Percentiles rank a stretch among this genome's conserved stretches.
These are phyloP conservation scores for Nemopilema nomurai DNA, from an alignment of 30 jellyfish, hydroid and myxozoan species.

Conservation along the genomic window DNA sequence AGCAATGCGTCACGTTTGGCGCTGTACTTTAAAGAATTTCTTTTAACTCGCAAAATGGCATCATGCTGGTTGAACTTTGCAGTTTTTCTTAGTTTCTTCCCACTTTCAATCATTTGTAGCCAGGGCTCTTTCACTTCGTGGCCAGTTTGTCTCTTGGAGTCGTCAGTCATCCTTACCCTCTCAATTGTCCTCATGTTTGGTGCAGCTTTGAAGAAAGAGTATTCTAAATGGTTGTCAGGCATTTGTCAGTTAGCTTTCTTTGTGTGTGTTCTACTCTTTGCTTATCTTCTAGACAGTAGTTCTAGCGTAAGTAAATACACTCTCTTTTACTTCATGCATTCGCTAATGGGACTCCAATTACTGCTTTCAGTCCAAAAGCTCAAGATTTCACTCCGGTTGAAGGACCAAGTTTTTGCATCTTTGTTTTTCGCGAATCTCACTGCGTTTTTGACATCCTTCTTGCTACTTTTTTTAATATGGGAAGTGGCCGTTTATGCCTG, in stretches of 20 bases:
- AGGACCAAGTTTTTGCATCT: neutral
- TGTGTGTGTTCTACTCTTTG: neutral
- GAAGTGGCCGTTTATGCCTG: neutral
- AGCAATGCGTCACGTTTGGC: neutral
- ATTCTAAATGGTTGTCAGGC: slow-evolving; percentile 7
- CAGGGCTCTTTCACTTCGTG: slow-evolving; percentile 8
- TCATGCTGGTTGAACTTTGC: slow-evolving; percentile 10
- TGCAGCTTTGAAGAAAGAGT: neutral
- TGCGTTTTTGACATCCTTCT: neutral
- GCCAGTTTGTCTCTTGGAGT: slow-evolving; percentile 15
- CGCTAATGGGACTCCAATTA: neutral
- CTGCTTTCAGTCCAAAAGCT: neutral
- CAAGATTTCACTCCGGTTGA: neutral
- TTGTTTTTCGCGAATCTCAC: neutral
- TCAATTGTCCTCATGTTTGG: neutral
- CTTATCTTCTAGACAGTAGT: neutral
- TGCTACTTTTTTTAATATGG: slow-evolving; percentile 9
- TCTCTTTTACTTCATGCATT: neutral
- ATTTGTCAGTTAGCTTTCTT: neutral
- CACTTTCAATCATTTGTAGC: neutral
- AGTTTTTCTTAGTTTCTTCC: neutral
- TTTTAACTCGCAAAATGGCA: neutral
- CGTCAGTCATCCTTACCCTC: slow-evolving; percentile 9
- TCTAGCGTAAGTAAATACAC: neutral
- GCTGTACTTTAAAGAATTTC: neutral